Percentiles rank a stretch among this genome's conserved stretches.
These are phyloP conservation scores for Acanthurus lineatus DNA, from an alignment of 2,797 vertebrate species.

Conservation along the genomic window DNA sequence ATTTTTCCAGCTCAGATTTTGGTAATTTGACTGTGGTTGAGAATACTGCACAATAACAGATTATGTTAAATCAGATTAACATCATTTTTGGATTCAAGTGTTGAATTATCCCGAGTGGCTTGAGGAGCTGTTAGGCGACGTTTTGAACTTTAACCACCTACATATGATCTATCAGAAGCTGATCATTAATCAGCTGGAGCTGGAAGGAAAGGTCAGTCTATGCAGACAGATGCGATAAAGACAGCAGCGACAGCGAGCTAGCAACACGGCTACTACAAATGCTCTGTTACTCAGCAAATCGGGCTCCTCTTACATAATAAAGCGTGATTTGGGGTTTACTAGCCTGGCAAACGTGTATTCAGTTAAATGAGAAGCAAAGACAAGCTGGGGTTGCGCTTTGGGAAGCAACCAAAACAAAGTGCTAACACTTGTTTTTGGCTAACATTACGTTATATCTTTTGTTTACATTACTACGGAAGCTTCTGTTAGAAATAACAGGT, in stretches of 20 bases:
- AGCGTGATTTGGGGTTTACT: not conserved
- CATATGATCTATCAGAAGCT: not conserved
- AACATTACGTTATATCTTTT: not conserved
- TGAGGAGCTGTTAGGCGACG: too few species aligned
- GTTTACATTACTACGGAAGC: not conserved
- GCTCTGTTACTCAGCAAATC: conserved; percentile 11
- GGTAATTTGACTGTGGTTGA: too few species aligned
- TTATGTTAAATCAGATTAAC: too few species aligned
- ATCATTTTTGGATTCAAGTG: too few species aligned
- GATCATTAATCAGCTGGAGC: not conserved
- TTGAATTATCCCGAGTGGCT: too few species aligned
- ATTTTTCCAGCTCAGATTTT: too few species aligned
- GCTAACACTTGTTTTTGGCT: not conserved
- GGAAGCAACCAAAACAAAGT: not conserved
- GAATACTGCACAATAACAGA: too few species aligned
- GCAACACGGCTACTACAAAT: not conserved
- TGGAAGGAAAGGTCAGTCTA: not conserved
- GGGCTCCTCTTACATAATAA: not conserved
- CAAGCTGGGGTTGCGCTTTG: not conserved
- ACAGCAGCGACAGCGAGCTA: not conserved
- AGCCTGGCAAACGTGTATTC: not conserved
- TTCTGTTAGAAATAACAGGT: fast-evolving
- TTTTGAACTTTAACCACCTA: not conserved
- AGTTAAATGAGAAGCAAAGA: not conserved
- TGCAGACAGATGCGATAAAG: not conserved